Conservation (phyloP, 2,797 vertebrate genomes). For the Lepus townsendii region DNA sequence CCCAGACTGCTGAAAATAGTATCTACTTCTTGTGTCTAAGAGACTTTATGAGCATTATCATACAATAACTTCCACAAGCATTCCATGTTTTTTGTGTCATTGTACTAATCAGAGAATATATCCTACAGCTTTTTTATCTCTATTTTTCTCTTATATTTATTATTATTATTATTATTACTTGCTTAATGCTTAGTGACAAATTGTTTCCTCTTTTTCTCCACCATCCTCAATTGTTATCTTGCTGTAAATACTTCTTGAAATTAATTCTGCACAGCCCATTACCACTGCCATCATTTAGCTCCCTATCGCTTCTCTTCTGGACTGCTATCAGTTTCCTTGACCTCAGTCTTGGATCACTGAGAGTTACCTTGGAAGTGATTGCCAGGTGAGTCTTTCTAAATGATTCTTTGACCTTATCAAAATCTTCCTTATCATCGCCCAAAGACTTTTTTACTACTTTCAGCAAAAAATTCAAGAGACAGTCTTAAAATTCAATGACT, state of each 20-base stretch:
- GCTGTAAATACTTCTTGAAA: not conserved
- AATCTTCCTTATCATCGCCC: not conserved
- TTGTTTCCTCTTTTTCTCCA: not conserved
- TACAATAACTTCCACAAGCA: not conserved
- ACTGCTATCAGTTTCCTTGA: not conserved
- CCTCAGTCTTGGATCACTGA: not conserved
- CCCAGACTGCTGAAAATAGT: not conserved
- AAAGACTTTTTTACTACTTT: not conserved
- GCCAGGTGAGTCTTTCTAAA: not conserved
- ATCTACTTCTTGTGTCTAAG: not conserved
- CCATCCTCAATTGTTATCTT: not conserved
- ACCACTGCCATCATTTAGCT: rapidly evolving
- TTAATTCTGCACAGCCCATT: not conserved
- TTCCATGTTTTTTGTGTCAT: not conserved
- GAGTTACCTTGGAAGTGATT: not conserved
- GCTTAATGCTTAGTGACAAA: not conserved
- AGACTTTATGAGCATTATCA: not conserved
- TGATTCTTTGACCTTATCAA: not conserved
- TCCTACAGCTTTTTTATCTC: not conserved
- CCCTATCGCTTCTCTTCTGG: not conserved
- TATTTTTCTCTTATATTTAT: not conserved
- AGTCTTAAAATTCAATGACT: not conserved
- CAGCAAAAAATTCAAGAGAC: not conserved
- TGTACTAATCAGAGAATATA: not conserved
- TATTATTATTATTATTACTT: not conserved